These are phyloP conservation scores for Centrocercus urophasianus DNA, from an alignment of 2,113 vertebrate genomes.

Conservation along the genomic window DNA sequence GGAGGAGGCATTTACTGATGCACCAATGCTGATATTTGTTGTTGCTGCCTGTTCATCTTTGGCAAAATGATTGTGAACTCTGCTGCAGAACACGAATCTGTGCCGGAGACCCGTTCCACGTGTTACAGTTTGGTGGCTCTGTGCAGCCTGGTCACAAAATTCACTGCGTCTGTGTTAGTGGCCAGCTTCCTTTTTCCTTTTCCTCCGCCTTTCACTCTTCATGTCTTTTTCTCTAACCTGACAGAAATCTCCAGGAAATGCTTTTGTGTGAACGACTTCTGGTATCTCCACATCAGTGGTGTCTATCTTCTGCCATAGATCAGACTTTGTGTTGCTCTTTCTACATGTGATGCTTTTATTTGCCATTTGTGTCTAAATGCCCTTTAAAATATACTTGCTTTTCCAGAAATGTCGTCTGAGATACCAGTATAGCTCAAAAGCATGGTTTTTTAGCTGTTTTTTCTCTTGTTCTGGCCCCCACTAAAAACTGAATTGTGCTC, in stretches of 20 bases:
- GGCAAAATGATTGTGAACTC: background rate
- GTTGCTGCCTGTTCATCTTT: background rate
- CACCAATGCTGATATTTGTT: background rate
- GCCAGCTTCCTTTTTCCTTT: background rate
- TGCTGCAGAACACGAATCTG: fast-evolving
- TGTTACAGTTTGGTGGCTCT: background rate
- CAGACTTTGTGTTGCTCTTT: background rate
- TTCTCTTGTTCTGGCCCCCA: background rate
- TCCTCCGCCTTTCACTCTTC: background rate
- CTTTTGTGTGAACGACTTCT: background rate
- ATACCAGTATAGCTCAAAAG: background rate
- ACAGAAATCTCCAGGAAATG: background rate
- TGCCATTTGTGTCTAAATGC: background rate
- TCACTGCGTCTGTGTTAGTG: background rate
- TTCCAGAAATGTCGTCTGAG: background rate
- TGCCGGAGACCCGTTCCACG: fast-evolving
- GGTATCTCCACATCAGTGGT: background rate
- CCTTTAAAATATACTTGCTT: background rate
- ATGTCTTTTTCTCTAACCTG: background rate
- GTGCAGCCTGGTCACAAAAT: background rate
- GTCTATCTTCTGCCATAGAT: background rate
- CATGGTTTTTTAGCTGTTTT: background rate
- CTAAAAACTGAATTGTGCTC: background rate
- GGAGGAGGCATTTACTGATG: background rate
- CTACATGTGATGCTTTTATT: background rate